Base-by-base conservation (phyloP, 2,888 invertebrate genomes). In the Troilus luridus region DNA sequence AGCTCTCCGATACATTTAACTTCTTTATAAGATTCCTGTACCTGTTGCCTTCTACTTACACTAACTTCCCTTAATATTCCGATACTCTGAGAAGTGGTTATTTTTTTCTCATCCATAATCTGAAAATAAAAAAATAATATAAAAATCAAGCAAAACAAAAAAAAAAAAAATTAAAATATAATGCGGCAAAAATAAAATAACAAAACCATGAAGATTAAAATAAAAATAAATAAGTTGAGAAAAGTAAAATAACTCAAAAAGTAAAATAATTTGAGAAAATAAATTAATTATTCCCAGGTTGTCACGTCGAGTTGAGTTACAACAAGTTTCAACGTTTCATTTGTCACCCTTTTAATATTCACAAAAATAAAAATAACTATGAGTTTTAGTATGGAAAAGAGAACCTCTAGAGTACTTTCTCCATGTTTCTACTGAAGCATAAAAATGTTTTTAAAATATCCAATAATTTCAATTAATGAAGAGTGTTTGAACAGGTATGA, bases 21-120 rank as follows among this genome's bases (percentile, higher is more conserved):
- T 77, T 90, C 72, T 19, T 56, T 77, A 58, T 90, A 90, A 56
- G 62, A 58, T 77, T 90, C 90, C 41, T 67, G 56, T 77, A 77
- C 56, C 56, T 89, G 67, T 27, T 90, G 72, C n/a, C 90, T 90
- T n/a, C 90, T 56, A 24, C 56, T 90, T 19, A 77, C 64, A 11
- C 77, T 90, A 54, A 90, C 72, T 90, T 90, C 90, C 24, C 90
- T 58, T 54, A 90, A 77, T 72, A 90, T 90, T 58, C 58, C n/a
- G 24, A 90, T 90, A 59, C 90, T 77, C 67, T 90, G 77, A 67
- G 90, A 90, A 54, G 72, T 72, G n/a, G 67, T 72, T 90, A 77
- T 90, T 77, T 90, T 72, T 72, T 90, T 90, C 56, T 90, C 77
- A 90, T 90, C 90, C 90, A 90, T 90, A 90, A 72, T 90, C 90